These are phyloP conservation scores for Amphiprion clarkii DNA, from an alignment of 2,797 vertebrate species.

Conservation along the genomic window DNA sequence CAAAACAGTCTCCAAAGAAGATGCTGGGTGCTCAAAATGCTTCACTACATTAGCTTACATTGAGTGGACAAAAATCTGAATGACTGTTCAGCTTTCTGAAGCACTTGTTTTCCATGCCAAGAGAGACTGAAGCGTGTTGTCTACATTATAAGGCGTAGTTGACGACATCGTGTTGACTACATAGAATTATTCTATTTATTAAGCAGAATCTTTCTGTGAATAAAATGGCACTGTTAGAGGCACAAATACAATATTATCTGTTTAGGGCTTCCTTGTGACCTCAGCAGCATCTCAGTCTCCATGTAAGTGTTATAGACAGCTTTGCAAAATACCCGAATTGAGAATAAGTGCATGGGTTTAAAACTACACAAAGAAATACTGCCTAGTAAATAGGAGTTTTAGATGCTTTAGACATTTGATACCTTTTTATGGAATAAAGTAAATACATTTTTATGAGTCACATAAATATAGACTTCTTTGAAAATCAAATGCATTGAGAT, in stretches of 20 bases:
- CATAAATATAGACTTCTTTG: not conserved
- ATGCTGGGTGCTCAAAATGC: not conserved
- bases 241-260: not conserved
- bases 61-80: conserved; percentile 23
- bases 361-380: not conserved
- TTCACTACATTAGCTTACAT: conserved; percentile 6
- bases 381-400: not conserved
- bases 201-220: not conserved
- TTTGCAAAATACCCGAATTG: not conserved
- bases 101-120: conserved; percentile 27
- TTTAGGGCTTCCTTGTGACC: not conserved
- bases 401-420: not conserved
- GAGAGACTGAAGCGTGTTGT: conserved; percentile 25
- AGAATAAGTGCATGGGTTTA: not conserved
- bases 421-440: conserved; percentile 3
- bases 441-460: not conserved
- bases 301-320: not conserved
- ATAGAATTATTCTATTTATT: not conserved
- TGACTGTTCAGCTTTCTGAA: conserved; percentile 3
- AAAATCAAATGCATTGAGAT: conserved; percentile 1
- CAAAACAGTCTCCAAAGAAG: not conserved
- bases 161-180: not conserved
- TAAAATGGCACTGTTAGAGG: not conserved
- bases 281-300: not conserved
- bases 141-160: conserved; percentile 21